These are phyloP conservation scores for Pungitius pungitius DNA, from an alignment of 2,113 vertebrate genomes.

Conservation along the genomic window DNA sequence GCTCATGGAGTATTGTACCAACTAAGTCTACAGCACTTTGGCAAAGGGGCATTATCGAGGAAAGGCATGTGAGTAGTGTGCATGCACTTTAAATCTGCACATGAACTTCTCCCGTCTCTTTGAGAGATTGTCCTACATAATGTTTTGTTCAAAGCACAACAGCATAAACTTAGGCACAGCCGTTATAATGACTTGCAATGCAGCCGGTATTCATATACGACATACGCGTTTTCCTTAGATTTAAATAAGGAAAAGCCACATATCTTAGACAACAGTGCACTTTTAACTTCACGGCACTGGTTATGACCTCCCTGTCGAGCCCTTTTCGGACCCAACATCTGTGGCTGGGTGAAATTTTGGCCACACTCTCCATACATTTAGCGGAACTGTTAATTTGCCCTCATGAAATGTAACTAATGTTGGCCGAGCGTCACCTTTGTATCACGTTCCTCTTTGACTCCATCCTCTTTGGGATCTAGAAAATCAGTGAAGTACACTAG, in stretches of 20 bases:
- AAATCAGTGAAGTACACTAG: not conserved
- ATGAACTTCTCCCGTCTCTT: not conserved
- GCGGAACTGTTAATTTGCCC: not conserved
- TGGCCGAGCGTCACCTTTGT: not conserved
- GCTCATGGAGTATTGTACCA: not conserved
- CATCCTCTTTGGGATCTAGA: not conserved
- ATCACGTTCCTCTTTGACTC: not conserved
- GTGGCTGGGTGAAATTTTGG: not conserved
- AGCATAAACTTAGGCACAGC: too few species aligned
- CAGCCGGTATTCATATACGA: not conserved
- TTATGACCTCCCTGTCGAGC: not conserved
- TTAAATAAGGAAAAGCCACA: not conserved
- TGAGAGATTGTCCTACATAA: constrained; percentile 4
- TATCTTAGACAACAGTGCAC: not conserved
- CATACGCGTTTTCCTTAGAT: too few species aligned
- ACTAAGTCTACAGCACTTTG: not conserved
- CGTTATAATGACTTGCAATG: not conserved
- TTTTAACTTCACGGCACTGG: not conserved
- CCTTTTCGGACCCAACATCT: not conserved
- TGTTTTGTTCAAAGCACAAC: constrained; percentile 3
- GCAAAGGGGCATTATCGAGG: too few species aligned
- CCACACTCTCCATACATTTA: not conserved
- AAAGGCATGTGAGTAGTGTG: not conserved
- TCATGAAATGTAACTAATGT: not conserved
- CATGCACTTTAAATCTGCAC: constrained; percentile 4